Base-by-base conservation (phyloP, 2,797 vertebrate genomes). In the Paguma larvata region DNA sequence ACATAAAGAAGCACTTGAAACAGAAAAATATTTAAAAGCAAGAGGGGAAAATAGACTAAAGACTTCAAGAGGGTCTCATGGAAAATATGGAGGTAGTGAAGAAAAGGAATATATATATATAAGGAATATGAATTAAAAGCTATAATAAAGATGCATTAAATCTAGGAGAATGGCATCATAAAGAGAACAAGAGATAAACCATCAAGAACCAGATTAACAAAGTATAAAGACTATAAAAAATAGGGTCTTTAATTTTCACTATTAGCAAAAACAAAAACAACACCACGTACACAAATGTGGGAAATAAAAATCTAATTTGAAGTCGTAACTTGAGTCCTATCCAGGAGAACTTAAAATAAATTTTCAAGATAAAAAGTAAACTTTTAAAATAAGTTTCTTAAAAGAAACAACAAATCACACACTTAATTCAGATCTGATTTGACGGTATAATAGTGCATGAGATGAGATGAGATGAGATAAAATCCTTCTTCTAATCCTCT, bases 401-500 rank as follows among this genome's bases (percentile, higher is more conserved):
- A 68, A 92, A 83, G 32, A 85, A 97, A 89, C n/a, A 94, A 91
- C 32, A 94, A 77, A 83, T 62, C 30, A 59, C 48, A 92, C 25
- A 8, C 38, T 93, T 70, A 84, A 78, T 89, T 90, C 89, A 88
- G 70, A 83, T 94, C 89, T 91, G 67, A 59, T 75, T 92, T 94
- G 77, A 89, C 95, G 75, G 53, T n/a, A 53, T 59, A 78, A 83
- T 51, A 59, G 13, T 73, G 27, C 48, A 90, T 27, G 75, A 85
- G 32, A 78, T 34, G 87, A 86, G 46, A 63, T 34, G 38, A 86
- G 34, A 73, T 62, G 23, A 90, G 85, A 25, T 77, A 85, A 92
- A 38, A 75, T 85, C 38, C 34, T 79, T 67, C 67, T 88, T 95
- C 89, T 80, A 90, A 96, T 85, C 77, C 8, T 95, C 72, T 79